A percentile compares a stretch with the other conserved stretches of the same genome.
Evolutionary conservation across 2,888 invertebrate genomes (phyloP).

Genomic region (Gandaritis pyraliata): DNA sequence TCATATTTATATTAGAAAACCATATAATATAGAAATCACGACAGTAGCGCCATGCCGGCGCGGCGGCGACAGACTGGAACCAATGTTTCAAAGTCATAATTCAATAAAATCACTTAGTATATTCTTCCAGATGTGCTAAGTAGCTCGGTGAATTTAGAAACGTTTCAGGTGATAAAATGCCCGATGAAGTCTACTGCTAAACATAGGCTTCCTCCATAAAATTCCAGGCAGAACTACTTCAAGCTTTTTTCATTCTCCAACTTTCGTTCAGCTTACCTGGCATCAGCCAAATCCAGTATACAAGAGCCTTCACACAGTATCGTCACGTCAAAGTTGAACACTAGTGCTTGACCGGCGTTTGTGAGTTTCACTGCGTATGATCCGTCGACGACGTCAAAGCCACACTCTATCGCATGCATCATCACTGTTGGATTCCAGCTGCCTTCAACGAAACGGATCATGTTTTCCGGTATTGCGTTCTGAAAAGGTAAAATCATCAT

Average conservation of each 20-base stretch:
- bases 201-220: too few species aligned
- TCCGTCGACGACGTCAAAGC: slow-evolving; percentile 95
- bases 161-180: too few species aligned
- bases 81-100: too few species aligned
- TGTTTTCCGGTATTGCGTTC: slow-evolving; percentile 87
- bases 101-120: too few species aligned
- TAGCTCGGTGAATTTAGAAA: too few species aligned
- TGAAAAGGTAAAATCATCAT: slow-evolving; percentile 54
- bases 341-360: slow-evolving; percentile 88
- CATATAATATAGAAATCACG: too few species aligned
- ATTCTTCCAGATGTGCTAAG: too few species aligned
- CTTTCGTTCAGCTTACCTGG: background rate
- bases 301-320: slow-evolving; percentile 60
- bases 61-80: too few species aligned
- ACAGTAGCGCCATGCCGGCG: too few species aligned
- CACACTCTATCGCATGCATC: slow-evolving; percentile 88
- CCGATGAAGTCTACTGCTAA: too few species aligned
- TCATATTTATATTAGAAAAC: background rate
- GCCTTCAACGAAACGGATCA: slow-evolving; percentile 90
- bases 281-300: slow-evolving; percentile 63
- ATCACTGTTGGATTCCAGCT: slow-evolving; percentile 90
- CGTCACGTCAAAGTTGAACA: slow-evolving; percentile 80
- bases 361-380: slow-evolving; percentile 90
- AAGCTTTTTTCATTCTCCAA: too few species aligned
- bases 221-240: too few species aligned